These are phyloP conservation scores for Chiloscyllium plagiosum DNA, from an alignment of 2,113 vertebrate species.

Conservation along the genomic window DNA sequence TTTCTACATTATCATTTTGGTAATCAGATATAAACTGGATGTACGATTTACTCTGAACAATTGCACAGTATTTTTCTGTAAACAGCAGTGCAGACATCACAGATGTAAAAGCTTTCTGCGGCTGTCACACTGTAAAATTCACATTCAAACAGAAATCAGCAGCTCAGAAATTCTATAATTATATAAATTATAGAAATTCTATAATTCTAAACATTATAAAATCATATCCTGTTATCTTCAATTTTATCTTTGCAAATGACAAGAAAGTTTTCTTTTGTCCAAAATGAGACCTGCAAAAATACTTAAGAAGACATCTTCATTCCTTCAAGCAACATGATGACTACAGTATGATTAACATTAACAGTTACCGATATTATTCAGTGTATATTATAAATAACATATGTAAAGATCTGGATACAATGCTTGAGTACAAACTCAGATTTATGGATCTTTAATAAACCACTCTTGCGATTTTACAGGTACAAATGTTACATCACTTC, in stretches of 20 bases:
- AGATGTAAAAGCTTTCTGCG: background rate
- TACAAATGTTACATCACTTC: background rate
- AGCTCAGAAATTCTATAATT: background rate
- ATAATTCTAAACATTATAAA: background rate
- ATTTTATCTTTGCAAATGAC: background rate
- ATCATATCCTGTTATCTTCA: background rate
- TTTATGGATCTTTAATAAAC: conserved; percentile 25
- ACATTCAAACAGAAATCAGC: background rate
- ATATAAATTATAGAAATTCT: background rate
- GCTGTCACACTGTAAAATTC: background rate
- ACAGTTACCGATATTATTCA: background rate
- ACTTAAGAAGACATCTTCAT: background rate
- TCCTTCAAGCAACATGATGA: background rate
- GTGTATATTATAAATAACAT: background rate
- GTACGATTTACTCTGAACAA: background rate
- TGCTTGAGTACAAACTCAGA: background rate
- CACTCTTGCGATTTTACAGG: background rate
- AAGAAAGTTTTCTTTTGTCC: background rate
- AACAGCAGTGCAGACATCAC: background rate
- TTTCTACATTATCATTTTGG: background rate
- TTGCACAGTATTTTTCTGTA: conserved; percentile 19
- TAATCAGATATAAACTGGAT: background rate
- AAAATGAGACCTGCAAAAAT: background rate
- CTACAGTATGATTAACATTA: background rate
- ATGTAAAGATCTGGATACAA: background rate